These are phyloP conservation scores for Platynereis dumerilii DNA, from an alignment of 2,888 invertebrate genomes.

Conservation along the genomic window DNA sequence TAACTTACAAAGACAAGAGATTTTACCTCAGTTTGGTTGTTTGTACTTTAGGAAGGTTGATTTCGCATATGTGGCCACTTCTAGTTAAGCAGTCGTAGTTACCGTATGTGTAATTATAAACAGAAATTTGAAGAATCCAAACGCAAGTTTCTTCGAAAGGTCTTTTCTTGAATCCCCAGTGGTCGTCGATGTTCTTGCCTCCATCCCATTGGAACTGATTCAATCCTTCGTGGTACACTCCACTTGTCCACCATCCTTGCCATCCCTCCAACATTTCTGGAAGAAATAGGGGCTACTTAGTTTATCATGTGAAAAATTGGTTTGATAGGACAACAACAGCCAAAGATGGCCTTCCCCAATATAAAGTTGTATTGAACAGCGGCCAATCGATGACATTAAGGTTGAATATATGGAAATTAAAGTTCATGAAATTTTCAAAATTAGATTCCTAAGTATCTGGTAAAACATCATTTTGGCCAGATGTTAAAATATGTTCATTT, in stretches of 20 bases:
- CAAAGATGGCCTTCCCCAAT: too few species aligned
- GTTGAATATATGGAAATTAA: too few species aligned
- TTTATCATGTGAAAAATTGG: too few species aligned
- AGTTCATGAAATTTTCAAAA: too few species aligned
- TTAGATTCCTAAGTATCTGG: too few species aligned
- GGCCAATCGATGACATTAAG: too few species aligned
- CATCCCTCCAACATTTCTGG: slow-evolving; percentile 38
- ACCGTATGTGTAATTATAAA: slow-evolving; percentile 37
- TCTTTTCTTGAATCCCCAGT: slow-evolving; percentile 36
- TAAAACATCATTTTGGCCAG: too few species aligned
- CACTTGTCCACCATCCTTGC: slow-evolving; percentile 41
- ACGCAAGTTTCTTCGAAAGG: slow-evolving; percentile 34
- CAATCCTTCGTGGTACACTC: slow-evolving; percentile 17
- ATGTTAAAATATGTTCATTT: too few species aligned
- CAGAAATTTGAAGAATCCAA: slow-evolving; percentile 37
- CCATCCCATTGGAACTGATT: slow-evolving; percentile 32
- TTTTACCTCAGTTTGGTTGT: too few species aligned
- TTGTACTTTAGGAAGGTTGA: slow-evolving; percentile 16
- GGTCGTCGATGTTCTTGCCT: slow-evolving; percentile 17
- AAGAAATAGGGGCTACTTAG: slow-evolving; percentile 2
- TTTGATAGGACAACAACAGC: too few species aligned
- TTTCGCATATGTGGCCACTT: slow-evolving; percentile 38
- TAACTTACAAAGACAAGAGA: too few species aligned
- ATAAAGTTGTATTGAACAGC: too few species aligned
- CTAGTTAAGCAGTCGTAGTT: slow-evolving; percentile 38